Conservation (phyloP, 2,888 invertebrate genomes). For the Ornithoptera alexandrae region DNA sequence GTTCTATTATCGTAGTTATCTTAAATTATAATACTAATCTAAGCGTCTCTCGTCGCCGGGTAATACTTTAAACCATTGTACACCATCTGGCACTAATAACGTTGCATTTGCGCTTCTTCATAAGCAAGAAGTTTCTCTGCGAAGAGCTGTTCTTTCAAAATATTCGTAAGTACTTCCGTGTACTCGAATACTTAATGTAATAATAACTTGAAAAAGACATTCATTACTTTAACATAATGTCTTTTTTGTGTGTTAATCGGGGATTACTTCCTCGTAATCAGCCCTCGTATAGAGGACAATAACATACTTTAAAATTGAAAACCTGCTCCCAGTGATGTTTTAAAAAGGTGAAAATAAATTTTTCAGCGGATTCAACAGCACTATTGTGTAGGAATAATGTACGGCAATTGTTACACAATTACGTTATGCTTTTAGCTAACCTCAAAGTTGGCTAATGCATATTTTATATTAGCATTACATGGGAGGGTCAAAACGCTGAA, state of each 20-base stretch:
- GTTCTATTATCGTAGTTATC: not conserved
- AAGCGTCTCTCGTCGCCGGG: not conserved
- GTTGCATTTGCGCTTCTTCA: not conserved
- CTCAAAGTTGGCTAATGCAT: slow-evolving; percentile 23
- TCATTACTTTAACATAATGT: no score
- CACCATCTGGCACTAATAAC: not conserved
- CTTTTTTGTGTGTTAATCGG: no score
- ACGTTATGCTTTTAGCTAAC: slow-evolving; percentile 20
- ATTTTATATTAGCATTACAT: slow-evolving; percentile 19
- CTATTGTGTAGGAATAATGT: slow-evolving; percentile 3
- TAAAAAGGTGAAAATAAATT: no score
- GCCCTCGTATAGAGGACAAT: no score
- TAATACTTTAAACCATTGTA: not conserved
- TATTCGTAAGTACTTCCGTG: not conserved
- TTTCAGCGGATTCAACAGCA: not conserved
- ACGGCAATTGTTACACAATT: slow-evolving; percentile 13
- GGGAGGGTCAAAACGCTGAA: not conserved
- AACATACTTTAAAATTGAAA: no score
- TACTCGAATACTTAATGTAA: not conserved
- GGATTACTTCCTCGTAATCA: no score
- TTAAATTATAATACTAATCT: not conserved
- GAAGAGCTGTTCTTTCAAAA: not conserved
- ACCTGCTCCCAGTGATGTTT: no score
- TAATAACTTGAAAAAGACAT: not conserved
- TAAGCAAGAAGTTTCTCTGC: not conserved